Conservation (phyloP, 2,113 vertebrate species). For the Zingel zingel region DNA sequence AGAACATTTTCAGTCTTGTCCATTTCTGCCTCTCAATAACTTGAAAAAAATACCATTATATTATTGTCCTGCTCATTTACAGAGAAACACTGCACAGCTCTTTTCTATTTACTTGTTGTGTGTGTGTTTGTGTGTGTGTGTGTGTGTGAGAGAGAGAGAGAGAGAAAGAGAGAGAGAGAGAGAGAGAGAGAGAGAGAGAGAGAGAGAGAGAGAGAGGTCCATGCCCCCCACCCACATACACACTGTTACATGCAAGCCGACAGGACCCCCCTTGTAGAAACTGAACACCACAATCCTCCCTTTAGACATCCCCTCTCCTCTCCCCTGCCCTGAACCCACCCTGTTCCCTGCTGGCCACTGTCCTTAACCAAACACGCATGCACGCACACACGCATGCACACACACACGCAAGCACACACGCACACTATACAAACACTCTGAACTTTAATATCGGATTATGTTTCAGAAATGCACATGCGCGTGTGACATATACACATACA, state of each 20-base stretch:
- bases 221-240: constrained; percentile 65
- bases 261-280: constrained; percentile 78
- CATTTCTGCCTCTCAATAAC: constrained; percentile 38
- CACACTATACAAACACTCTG: constrained; percentile 64
- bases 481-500: constrained; percentile 38
- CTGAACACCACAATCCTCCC: constrained; percentile 77
- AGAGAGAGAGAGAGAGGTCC: constrained; percentile 2
- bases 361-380: constrained; percentile 77
- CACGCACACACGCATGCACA: constrained; percentile 44
- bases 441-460: constrained; percentile 73
- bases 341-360: constrained; percentile 83
- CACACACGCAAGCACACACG: constrained; percentile 55
- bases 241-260: constrained; percentile 75
- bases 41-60: constrained; percentile 34
- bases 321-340: constrained; percentile 80
- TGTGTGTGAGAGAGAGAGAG: neutral
- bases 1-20: constrained; percentile 3
- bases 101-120: constrained; percentile 21
- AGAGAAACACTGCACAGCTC: constrained; percentile 10
- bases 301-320: constrained; percentile 63
- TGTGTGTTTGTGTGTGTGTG: neutral
- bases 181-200: constrained; percentile 18
- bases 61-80: constrained; percentile 37
- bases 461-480: constrained; percentile 63
- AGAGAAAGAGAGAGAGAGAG: constrained; percentile 15